Conservation (phyloP, 2,797 vertebrate species). For the Bucorvus abyssinicus region DNA sequence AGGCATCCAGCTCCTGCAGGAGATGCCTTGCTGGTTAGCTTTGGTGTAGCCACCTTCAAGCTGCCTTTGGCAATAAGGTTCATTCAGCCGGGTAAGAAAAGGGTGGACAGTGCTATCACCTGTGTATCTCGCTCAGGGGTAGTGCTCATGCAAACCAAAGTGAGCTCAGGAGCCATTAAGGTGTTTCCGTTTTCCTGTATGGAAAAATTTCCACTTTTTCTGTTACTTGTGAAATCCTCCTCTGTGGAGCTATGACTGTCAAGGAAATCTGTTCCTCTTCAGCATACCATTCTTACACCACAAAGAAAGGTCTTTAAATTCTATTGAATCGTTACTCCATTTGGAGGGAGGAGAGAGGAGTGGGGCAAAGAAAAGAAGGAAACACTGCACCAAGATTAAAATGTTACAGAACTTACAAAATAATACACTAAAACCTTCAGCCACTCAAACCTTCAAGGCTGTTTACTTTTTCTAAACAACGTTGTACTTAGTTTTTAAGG, state of each 20-base stretch:
- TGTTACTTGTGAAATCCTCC: neutral
- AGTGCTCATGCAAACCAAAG: neutral
- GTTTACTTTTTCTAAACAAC: slow-evolving; percentile 23
- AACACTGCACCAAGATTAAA: neutral
- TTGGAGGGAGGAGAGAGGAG: neutral
- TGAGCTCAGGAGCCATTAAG: neutral
- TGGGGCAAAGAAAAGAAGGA: neutral
- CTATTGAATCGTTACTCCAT: neutral
- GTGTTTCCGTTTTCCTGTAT: neutral
- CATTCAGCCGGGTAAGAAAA: neutral
- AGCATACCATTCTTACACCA: slow-evolving; percentile 7
- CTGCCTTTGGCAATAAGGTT: neutral
- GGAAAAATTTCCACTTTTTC: neutral
- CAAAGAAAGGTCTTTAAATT: slow-evolving; percentile 35
- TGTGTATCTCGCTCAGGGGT: neutral
- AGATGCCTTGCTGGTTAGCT: neutral
- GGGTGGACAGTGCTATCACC: neutral
- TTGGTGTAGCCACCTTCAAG: neutral
- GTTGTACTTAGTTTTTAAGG: slow-evolving; percentile 27
- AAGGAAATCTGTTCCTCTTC: slow-evolving; percentile 53
- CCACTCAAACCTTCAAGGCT: slow-evolving; percentile 31
- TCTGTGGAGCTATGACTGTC: slow-evolving; percentile 20
- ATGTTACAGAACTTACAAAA: slow-evolving; percentile 21
- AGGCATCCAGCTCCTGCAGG: neutral
- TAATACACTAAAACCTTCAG: slow-evolving; percentile 5